Evolutionary conservation across 2,888 invertebrate species (phyloP).

Genomic region (Timandra comae): DNA sequence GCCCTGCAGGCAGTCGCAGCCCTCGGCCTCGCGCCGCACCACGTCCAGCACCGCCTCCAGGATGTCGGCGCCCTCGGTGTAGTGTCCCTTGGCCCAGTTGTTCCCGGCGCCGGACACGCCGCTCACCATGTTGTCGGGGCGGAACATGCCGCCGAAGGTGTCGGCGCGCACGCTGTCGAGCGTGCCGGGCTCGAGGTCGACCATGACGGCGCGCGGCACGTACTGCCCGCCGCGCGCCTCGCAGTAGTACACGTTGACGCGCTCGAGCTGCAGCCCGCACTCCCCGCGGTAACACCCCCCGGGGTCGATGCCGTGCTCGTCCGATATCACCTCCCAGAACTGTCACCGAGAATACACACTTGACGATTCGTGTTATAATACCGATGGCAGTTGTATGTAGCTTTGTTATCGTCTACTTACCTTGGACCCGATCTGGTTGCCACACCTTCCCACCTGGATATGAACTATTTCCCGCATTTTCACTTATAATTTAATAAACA

Average conservation of each 20-base stretch:
- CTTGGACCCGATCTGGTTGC: conserved; percentile 86
- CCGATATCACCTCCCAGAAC: conserved; percentile 91
- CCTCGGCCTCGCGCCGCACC: conserved; percentile 77
- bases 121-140: conserved; percentile 83
- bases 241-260: conserved; percentile 86
- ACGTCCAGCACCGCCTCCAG: conserved; percentile 78
- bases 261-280: conserved; percentile 82
- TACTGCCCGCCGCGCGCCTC: conserved; percentile 70
- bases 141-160: conserved; percentile 81
- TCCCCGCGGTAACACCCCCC: conserved; percentile 76
- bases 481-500: conserved; percentile 37
- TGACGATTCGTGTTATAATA: too few species aligned
- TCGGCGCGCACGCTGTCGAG: conserved; percentile 81
- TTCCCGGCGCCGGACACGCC: conserved; percentile 76
- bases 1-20: conserved; percentile 80
- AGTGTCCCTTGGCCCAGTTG: conserved; percentile 81
- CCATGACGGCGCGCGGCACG: conserved; percentile 56
- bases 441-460: conserved; percentile 78
- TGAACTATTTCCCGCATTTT: conserved; percentile 89
- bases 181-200: conserved; percentile 56
- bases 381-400: too few species aligned
- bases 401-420: too few species aligned
- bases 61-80: conserved; percentile 80
- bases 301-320: conserved; percentile 84
- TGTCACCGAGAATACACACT: too few species aligned